A percentile compares a stretch with the other conserved stretches of the same genome.
Evolutionary conservation across 2,113 vertebrate genomes (phyloP).

Genomic region (Strix uralensis): DNA sequence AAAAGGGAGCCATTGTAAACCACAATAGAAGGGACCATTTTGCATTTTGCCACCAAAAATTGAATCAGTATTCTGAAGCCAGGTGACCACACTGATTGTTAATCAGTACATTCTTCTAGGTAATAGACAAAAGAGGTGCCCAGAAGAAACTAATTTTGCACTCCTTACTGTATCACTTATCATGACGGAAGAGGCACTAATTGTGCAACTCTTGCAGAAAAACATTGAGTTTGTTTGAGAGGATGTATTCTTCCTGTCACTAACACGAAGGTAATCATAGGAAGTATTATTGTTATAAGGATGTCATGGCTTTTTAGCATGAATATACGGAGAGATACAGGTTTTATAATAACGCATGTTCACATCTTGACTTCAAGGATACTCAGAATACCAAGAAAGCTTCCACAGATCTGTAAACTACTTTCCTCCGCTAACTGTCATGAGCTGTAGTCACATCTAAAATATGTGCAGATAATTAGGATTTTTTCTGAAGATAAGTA

Average conservation of each 20-base stretch:
- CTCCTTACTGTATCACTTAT: neutral
- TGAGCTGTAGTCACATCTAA: neutral
- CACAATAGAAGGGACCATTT: neutral
- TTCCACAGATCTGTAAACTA: neutral
- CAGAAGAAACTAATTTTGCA: neutral
- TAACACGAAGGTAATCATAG: neutral
- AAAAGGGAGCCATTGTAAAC: neutral
- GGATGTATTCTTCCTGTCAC: neutral
- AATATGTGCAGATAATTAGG: neutral
- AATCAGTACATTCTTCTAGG: neutral
- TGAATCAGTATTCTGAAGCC: neutral
- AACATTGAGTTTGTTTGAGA: neutral
- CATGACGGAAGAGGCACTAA: neutral
- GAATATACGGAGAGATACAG: neutral
- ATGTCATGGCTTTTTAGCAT: neutral
- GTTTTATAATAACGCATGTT: accelerated
- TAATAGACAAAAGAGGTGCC: neutral
- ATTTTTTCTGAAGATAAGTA: neutral
- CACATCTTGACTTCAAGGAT: neutral
- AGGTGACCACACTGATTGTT: neutral
- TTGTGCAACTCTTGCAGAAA: neutral
- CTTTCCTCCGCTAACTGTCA: neutral
- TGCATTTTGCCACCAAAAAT: neutral
- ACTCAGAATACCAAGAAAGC: neutral
- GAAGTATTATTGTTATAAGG: neutral